Percentiles rank a stretch among this genome's conserved stretches.
Evolutionary conservation across 2,113 vertebrate species (phyloP).

Genomic region (Hymenochirus boettgeri): DNA sequence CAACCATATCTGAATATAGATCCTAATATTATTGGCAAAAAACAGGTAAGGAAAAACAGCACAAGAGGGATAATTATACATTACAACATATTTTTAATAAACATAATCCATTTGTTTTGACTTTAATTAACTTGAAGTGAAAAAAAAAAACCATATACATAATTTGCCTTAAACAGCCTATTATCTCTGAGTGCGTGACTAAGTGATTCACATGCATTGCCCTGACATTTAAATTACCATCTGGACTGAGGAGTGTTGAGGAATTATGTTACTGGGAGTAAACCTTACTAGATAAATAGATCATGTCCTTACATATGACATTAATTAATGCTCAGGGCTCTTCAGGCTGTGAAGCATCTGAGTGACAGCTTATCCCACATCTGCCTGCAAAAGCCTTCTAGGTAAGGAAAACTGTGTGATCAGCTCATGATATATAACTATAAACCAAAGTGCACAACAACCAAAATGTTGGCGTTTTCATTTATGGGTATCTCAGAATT

Average conservation of each 20-base stretch:
- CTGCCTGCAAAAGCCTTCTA: slow-evolving; percentile 22
- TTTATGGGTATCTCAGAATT: too few relatives aligned
- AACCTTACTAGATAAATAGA: slow-evolving; percentile 42
- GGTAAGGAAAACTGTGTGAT: not conserved
- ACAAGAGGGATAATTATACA: too few relatives aligned
- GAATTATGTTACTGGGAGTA: slow-evolving; percentile 28
- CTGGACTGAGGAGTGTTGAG: slow-evolving; percentile 30
- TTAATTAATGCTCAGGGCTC: slow-evolving; percentile 41
- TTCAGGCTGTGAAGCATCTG: slow-evolving; percentile 1
- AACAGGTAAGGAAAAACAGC: too few relatives aligned
- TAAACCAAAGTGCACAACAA: too few relatives aligned
- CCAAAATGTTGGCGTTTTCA: too few relatives aligned
- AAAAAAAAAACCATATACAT: too few relatives aligned
- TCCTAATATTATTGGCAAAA: too few relatives aligned
- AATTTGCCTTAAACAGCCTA: not conserved
- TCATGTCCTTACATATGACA: slow-evolving; percentile 27
- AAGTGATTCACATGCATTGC: slow-evolving; percentile 14
- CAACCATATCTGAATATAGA: too few relatives aligned
- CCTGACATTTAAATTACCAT: slow-evolving; percentile 30
- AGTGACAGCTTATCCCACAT: slow-evolving; percentile 23
- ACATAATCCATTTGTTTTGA: too few relatives aligned
- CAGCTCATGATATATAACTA: too few relatives aligned
- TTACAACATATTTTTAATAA: too few relatives aligned
- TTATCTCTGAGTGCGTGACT: slow-evolving; percentile 13
- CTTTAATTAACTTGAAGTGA: too few relatives aligned